Evolutionary conservation across 2,113 vertebrate genomes (phyloP).

Genomic region (Scomber colias): DNA sequence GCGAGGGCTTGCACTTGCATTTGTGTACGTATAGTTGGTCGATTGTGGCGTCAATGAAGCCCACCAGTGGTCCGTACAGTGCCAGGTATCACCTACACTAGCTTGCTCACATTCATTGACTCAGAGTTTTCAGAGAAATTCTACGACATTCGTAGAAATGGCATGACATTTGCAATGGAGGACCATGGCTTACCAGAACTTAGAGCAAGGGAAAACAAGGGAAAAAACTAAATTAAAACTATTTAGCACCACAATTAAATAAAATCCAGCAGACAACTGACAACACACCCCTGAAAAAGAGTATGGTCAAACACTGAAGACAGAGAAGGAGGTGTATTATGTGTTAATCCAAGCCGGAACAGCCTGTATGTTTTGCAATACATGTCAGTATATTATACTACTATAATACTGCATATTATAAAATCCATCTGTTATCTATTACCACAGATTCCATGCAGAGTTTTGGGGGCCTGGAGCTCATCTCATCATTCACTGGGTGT

Average conservation of each 20-base stretch:
- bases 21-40: slow-evolving; percentile 31
- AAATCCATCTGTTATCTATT: slow-evolving; percentile 1
- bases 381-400: background rate
- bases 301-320: too few relatives aligned
- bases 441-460: background rate
- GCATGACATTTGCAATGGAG: background rate
- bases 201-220: too few relatives aligned
- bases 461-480: background rate
- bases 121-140: slow-evolving; percentile 30
- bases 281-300: too few relatives aligned
- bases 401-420: background rate
- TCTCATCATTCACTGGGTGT: slow-evolving; percentile 9
- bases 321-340: background rate
- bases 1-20: slow-evolving; percentile 3
- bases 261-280: too few relatives aligned
- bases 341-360: too few relatives aligned
- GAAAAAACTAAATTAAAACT: too few relatives aligned
- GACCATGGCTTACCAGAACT: background rate
- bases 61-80: slow-evolving; percentile 35
- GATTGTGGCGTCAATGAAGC: slow-evolving; percentile 73
- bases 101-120: slow-evolving; percentile 43
- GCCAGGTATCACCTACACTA: slow-evolving; percentile 42
- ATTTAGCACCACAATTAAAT: too few relatives aligned
- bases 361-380: background rate
- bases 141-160: background rate